Evolutionary conservation across 2,113 vertebrate species (phyloP).

Genomic region (Raja brachyura): DNA sequence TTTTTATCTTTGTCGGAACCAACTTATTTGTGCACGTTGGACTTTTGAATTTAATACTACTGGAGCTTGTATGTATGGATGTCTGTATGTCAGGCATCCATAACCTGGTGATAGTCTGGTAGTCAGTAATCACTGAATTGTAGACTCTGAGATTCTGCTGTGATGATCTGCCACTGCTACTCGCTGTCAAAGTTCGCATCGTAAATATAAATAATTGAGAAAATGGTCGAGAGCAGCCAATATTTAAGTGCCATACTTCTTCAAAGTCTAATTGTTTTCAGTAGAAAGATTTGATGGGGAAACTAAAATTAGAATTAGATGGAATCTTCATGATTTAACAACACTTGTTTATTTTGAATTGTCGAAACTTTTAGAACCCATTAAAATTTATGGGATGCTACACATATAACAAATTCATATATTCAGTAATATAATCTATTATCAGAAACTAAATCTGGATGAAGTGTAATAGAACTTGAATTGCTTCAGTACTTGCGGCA

Average conservation of each 20-base stretch:
- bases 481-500: neutral
- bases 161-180: neutral
- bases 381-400: neutral
- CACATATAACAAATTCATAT: neutral
- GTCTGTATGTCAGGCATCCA: no score
- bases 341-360: neutral
- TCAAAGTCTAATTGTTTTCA: neutral
- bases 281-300: neutral
- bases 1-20: no score
- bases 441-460: neutral
- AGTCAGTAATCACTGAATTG: neutral
- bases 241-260: neutral
- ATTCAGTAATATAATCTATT: constrained; percentile 12
- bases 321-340: neutral
- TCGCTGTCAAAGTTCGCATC: neutral
- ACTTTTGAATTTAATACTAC: no score
- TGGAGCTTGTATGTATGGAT: no score
- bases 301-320: neutral
- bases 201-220: neutral
- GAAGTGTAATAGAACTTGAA: neutral
- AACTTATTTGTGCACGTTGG: no score
- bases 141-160: neutral
- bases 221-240: neutral
- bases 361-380: neutral
- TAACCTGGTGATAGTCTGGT: no score